Conservation (phyloP, 2,888 invertebrate genomes). For the Drosophila aldrichi region DNA sequence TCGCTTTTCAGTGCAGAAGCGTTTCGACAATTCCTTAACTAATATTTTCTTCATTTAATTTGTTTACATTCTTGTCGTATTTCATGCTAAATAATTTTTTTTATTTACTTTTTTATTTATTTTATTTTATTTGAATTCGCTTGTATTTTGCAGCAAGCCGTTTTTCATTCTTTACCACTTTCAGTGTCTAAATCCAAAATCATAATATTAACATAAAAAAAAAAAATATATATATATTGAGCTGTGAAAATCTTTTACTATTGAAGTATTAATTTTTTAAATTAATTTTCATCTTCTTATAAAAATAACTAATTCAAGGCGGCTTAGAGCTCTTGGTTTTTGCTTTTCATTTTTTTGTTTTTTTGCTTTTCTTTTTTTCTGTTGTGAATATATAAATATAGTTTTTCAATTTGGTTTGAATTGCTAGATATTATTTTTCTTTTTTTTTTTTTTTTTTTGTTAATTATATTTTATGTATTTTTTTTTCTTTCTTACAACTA, state of each 20-base stretch:
- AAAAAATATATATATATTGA: constrained; percentile 21
- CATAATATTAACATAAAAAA: constrained; percentile 40
- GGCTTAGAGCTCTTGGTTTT: constrained; percentile 79
- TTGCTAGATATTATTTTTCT: constrained; percentile 51
- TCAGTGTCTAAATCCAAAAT: constrained; percentile 56
- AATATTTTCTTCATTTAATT: constrained; percentile 15
- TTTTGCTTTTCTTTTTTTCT: constrained; percentile 25
- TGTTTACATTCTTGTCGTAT: constrained; percentile 43
- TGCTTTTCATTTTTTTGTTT: constrained; percentile 41
- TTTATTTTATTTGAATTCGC: constrained; percentile 30
- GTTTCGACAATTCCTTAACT: constrained; percentile 59
- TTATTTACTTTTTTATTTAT: constrained; percentile 28
- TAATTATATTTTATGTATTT: constrained; percentile 67
- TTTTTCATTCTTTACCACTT: constrained; percentile 58
- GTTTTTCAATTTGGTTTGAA: constrained; percentile 60
- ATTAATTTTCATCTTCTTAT: constrained; percentile 58
- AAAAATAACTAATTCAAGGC: constrained; percentile 81
- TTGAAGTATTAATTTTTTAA: constrained; percentile 65
- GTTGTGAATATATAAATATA: constrained; percentile 55
- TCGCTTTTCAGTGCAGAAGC: constrained; percentile 65
- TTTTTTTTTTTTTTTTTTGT: constrained; percentile 61
- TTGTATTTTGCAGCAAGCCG: constrained; percentile 46
- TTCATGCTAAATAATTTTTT: constrained; percentile 39
- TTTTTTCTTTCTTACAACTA: constrained; percentile 69
- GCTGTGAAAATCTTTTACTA: constrained; percentile 46